Percentiles rank a stretch among this genome's conserved stretches.
Evolutionary conservation across 1,140 invertebrate species (phyloP).

Genomic region (Drosophila parvula): DNA sequence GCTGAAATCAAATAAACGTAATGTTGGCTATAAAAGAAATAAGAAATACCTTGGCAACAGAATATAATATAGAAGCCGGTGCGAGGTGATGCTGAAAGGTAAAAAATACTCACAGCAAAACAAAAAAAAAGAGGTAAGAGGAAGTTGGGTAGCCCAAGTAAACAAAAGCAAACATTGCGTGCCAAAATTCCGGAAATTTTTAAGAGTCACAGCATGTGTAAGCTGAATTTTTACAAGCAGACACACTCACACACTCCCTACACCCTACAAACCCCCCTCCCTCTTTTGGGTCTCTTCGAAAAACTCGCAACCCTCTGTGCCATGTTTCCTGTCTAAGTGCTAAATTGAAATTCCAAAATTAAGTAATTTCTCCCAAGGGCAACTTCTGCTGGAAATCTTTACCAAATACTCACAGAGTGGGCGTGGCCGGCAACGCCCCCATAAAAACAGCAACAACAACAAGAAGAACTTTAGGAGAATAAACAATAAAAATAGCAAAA

Average conservation of each 20-base stretch:
- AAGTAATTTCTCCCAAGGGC: slow-evolving; percentile 79
- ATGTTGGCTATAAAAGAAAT: slow-evolving; percentile 15
- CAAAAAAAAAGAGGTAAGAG: slow-evolving; percentile 1
- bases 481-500: slow-evolving; percentile 61
- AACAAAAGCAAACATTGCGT: slow-evolving; percentile 78
- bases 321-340: slow-evolving; percentile 68
- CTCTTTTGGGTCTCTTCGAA: not conserved
- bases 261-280: not conserved
- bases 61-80: slow-evolving; percentile 6
- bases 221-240: slow-evolving; percentile 66
- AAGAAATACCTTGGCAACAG: slow-evolving; percentile 7
- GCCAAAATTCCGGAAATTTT: slow-evolving; percentile 81
- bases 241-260: slow-evolving; percentile 13
- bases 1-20: slow-evolving; percentile 40
- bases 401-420: slow-evolving; percentile 37
- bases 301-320: slow-evolving; percentile 16
- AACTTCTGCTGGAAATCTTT: slow-evolving; percentile 50
- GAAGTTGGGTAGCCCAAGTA: slow-evolving; percentile 55
- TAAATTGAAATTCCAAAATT: slow-evolving; percentile 83
- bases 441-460: slow-evolving; percentile 54
- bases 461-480: slow-evolving; percentile 25
- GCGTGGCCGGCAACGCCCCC: slow-evolving; percentile 53
- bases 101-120: slow-evolving; percentile 8
- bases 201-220: slow-evolving; percentile 80
- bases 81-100: slow-evolving; percentile 12